Evolutionary conservation across 1,140 invertebrate genomes (phyloP).

Genomic region (Leptoteleia sp.): DNA sequence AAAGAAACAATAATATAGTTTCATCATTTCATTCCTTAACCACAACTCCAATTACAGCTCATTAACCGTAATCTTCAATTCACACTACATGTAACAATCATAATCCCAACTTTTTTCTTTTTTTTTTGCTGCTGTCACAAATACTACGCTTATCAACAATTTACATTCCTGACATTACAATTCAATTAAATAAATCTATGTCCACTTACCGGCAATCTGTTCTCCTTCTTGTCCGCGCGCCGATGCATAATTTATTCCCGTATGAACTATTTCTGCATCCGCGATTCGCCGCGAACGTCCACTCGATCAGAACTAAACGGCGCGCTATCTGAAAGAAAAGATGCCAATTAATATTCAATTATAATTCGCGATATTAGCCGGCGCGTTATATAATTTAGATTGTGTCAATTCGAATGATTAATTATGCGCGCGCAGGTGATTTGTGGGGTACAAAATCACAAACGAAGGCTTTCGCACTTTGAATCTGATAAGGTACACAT

Average conservation of each 20-base stretch:
- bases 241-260: slow-evolving; percentile 7
- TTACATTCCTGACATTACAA: too few relatives aligned
- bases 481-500: slow-evolving; percentile 48
- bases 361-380: slow-evolving; percentile 45
- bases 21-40: too few relatives aligned
- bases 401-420: slow-evolving; percentile 50
- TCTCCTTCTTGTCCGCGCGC: too few relatives aligned
- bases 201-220: too few relatives aligned
- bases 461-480: slow-evolving; percentile 43
- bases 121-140: too few relatives aligned
- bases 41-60: too few relatives aligned
- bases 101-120: too few relatives aligned
- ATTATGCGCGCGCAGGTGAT: slow-evolving; percentile 53
- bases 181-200: too few relatives aligned
- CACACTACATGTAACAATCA: too few relatives aligned
- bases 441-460: slow-evolving; percentile 50
- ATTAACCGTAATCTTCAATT: too few relatives aligned
- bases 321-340: slow-evolving; percentile 48
- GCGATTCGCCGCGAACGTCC: slow-evolving; percentile 10
- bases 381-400: slow-evolving; percentile 57
- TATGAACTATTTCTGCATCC: neutral
- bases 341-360: slow-evolving; percentile 59
- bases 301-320: slow-evolving; percentile 6
- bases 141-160: too few relatives aligned
- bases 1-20: too few relatives aligned